Base-by-base conservation (phyloP, 2,797 vertebrate genomes). In the Muscicapa striata region DNA sequence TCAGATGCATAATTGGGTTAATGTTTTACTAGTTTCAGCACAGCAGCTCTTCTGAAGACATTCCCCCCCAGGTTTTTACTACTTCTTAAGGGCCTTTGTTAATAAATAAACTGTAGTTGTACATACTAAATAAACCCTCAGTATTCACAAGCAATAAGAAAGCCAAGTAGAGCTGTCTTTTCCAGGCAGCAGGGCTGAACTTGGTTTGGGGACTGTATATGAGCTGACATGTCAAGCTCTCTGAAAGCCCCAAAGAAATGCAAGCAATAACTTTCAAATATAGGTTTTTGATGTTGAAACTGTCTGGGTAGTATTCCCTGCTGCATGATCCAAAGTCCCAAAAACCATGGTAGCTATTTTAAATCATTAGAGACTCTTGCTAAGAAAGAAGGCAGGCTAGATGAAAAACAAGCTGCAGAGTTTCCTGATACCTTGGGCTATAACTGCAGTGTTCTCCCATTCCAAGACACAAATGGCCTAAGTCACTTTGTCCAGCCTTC, bases 91-190 rank as follows among this genome's bases (percentile, higher is more conserved):
- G 96, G 97, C 96, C 97, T 98, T 97, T 91, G 90, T 80, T 95
- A 94, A 97, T 95, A 94, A 76, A 84, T 75, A 87, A 90, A 78
- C 84, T 95, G 77, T 97, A 95, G 95, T 96, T 98, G 96, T 98
- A 97, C 89, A 96, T 97, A 97, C 63, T 95, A 93, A 94, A 88
- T 95, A 97, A 84, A 95, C 96, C 96, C 97, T 98, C 97, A 97
- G 97, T 98, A 98, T 98, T 98, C 98, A 98, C 94, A 97, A 98
- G 98, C 98, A 98, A 98, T 98, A 98, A 98, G 74, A 96, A 89
- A 96, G 94, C 93, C 97, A 94, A 91, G 91, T 96, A 87, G 67
- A 89, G 94, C 95, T 97, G 96, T 94, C 96, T 90, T 89, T 93
- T 80, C 58, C 59, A 62, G 95, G 89, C 76, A 93, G 96, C 92